Evolutionary conservation across 1,140 invertebrate species (phyloP), one percentile per base, ranked within the genome.

Genomic region (Eriosoma lanigerum): DNA sequence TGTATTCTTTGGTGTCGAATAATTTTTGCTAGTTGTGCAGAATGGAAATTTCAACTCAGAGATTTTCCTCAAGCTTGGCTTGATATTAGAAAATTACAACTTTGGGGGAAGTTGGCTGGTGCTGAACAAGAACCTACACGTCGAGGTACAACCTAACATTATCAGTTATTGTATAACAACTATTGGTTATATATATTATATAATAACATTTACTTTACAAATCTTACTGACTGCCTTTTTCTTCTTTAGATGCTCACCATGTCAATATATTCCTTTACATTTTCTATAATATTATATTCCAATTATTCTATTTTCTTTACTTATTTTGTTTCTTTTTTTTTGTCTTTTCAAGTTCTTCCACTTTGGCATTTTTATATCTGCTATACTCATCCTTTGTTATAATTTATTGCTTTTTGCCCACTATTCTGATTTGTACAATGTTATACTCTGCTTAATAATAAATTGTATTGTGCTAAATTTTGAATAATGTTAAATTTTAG

Each of bases 1-100:
- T 90, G 89, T 0, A 97, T 95, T 0, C 87, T 98, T 5, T 99
- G 96, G 96, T 96, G 95, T 83, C 90, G 97, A 12, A 90, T 91
- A 52, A 90, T 98, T 15, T 90, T 91, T 73, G 88, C 94, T 8
- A 92, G 92, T 82, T 94, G 95, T 82, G 89, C 89, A 29, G 91
- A 92, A 83, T 96, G 95, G 92, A 93, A 92, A 83, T 90, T 98
- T 81, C 91, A 94, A 72, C 88, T 99, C 80, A 88, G 97, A n/a
- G 98, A 99, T 87, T 99, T 98, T 85, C 96, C 96, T 0, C 96
- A 97, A 84, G 94, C 95, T 1, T 89, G 97, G 85, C 87, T 98
- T 56, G 90, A 94, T 82, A 92, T 97, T 48, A 90, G 91, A 82
- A 89, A 92, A 70, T 89, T 97, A 83, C 91, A 92, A 81, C 89